Evolutionary conservation across 2,113 vertebrate species (phyloP).

Genomic region (Gambusia holbrooki): DNA sequence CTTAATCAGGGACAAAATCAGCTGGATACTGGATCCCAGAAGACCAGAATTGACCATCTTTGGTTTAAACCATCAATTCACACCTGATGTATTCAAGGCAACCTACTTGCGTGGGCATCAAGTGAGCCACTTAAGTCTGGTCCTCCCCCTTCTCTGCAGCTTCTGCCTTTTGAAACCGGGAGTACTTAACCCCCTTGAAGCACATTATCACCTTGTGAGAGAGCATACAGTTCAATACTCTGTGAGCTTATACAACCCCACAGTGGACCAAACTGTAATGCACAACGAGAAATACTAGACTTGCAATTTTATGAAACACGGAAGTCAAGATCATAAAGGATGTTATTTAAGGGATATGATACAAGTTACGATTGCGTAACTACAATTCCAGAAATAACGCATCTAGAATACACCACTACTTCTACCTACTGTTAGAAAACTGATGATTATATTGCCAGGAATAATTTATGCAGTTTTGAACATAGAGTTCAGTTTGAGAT

Average conservation of each 20-base stretch:
- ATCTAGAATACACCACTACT: too few relatives aligned
- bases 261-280: background rate
- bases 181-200: background rate
- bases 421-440: too few relatives aligned
- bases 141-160: background rate
- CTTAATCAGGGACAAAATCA: too few relatives aligned
- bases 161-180: background rate
- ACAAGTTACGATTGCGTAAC: background rate
- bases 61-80: too few relatives aligned
- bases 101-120: background rate
- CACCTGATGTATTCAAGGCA: too few relatives aligned
- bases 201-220: background rate
- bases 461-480: too few relatives aligned
- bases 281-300: background rate
- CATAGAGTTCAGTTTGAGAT: too few relatives aligned
- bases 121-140: background rate
- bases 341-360: background rate
- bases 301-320: background rate
- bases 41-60: too few relatives aligned
- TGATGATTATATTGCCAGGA: too few relatives aligned
- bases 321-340: background rate
- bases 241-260: background rate
- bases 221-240: background rate
- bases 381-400: too few relatives aligned
- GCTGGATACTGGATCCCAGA: too few relatives aligned